Evolutionary conservation across 1,140 invertebrate genomes (phyloP), one percentile per base, ranked within the genome.

Genomic region (Eulimnadia texana): DNA sequence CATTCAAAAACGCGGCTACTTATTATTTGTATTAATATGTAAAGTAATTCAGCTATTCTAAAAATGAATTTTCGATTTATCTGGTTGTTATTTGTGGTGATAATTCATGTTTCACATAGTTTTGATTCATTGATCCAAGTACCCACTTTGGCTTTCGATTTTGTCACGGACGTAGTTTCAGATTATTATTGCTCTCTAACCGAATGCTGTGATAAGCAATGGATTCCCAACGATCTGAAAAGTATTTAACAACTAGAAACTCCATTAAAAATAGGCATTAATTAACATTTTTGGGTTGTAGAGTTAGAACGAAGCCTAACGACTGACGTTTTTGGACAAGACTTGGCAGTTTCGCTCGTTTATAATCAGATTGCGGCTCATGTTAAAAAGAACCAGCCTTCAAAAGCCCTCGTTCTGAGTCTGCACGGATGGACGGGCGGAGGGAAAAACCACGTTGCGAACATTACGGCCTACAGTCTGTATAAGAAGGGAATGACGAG

Each of bases 401-500:
- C 50, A n/a, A 64, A 64, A 57, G 60, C 63, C 1, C 55, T 64
- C 6, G 63, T 62, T 2, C 23, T 64, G 54, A 64, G 68, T 24
- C 69, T 72, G 22, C 73, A 76, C 67, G 74, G 74, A 29, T 73
- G 70, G 68, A 74, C 74, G 42, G 74, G 74, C 11, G 67, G 69
- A 55, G 78, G 78, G 11, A 79, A 79, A 63, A 79, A 78, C 64
- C 77, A 73, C 72, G 75, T 82, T 13, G 72, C 74, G 52, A 70
- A 70, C 58, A 71, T 82, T 19, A 73, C 84, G 51, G 79, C 76
- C 10, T 70, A 80, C 13, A 69, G 71, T 61, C 55, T 82, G 3
- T 84, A 73, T 66, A 68, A 68, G 50, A 67, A 74, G 60, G 81
- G 79, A 23, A 69, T 74, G 63, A 70, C 73, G 33, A 81, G 78